Conservation (phyloP, 2,888 invertebrate genomes). For the Siphlonurus alternatus region DNA sequence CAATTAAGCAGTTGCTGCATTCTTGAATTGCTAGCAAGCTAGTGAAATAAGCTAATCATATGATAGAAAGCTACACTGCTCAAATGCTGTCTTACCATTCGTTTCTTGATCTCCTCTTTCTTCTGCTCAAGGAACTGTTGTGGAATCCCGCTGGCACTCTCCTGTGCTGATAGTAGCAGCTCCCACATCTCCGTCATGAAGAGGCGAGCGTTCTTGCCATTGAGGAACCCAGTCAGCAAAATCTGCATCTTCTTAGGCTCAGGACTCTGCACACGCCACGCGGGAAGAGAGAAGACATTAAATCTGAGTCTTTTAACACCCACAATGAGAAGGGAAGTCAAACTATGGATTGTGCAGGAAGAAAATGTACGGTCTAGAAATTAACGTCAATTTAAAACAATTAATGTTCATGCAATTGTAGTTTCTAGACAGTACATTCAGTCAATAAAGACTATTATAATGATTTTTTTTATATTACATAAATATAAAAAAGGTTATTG, state of each 20-base stretch:
- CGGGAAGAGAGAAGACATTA: not conserved
- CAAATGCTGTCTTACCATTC: slow-evolving; percentile 42
- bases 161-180: slow-evolving; percentile 84
- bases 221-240: slow-evolving; percentile 96
- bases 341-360: not conserved
- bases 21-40: no score
- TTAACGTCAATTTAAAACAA: no score
- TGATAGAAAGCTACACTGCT: slow-evolving; percentile 2
- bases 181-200: slow-evolving; percentile 99
- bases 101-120: slow-evolving; percentile 86
- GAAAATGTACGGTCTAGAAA: not conserved
- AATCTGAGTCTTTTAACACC: not conserved
- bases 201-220: slow-evolving; percentile 90
- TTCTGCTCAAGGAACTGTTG: slow-evolving; percentile 87
- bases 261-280: slow-evolving; percentile 52
- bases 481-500: no score
- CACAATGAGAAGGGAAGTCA: not conserved
- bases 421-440: not conserved
- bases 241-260: slow-evolving; percentile 99
- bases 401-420: no score
- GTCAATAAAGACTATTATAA: no score
- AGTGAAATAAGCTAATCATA: slow-evolving; percentile 3
- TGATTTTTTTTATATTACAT: no score
- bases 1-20: no score
- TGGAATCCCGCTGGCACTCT: slow-evolving; percentile 90